Evolutionary conservation across 1,140 invertebrate species (phyloP).

Genomic region (Phenacoccus solenopsis): DNA sequence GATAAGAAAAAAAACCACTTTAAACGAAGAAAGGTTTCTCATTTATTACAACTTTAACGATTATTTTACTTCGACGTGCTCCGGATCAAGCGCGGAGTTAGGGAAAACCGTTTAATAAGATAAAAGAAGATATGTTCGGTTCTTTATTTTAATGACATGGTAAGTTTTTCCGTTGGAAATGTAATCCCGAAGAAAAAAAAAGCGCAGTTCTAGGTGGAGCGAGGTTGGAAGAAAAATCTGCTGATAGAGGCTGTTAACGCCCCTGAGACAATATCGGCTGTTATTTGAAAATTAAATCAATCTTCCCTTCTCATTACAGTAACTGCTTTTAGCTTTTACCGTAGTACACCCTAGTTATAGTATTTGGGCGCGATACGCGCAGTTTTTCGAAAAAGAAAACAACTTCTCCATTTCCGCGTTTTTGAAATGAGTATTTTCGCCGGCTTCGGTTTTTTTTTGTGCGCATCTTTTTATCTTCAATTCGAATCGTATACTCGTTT

Average conservation of each 20-base stretch:
- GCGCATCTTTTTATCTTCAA: background rate
- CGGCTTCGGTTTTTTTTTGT: no score
- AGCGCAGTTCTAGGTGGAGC: no score
- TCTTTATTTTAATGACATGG: conserved; percentile 18
- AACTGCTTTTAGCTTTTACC: conserved; percentile 13
- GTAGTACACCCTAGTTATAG: background rate
- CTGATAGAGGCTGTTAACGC: conserved; percentile 9
- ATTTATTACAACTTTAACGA: background rate
- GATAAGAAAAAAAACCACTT: background rate
- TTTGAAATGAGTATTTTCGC: background rate
- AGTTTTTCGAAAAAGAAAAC: conserved; percentile 3
- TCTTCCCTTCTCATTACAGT: conserved; percentile 16
- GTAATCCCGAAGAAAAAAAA: background rate
- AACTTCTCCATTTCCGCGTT: background rate
- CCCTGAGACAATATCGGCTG: conserved; percentile 16
- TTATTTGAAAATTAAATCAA: conserved; percentile 16
- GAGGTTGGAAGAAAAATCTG: background rate
- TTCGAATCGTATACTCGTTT: background rate
- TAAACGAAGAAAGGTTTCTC: background rate
- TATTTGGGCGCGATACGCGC: background rate
- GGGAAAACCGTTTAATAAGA: conserved; percentile 14
- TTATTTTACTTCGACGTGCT: conserved; percentile 13
- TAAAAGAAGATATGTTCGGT: conserved; percentile 15
- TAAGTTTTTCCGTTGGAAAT: conserved; percentile 14
- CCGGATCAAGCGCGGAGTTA: background rate